Evolutionary conservation across 2,113 vertebrate genomes (phyloP).

Genomic region (Brachyistius frenatus): DNA sequence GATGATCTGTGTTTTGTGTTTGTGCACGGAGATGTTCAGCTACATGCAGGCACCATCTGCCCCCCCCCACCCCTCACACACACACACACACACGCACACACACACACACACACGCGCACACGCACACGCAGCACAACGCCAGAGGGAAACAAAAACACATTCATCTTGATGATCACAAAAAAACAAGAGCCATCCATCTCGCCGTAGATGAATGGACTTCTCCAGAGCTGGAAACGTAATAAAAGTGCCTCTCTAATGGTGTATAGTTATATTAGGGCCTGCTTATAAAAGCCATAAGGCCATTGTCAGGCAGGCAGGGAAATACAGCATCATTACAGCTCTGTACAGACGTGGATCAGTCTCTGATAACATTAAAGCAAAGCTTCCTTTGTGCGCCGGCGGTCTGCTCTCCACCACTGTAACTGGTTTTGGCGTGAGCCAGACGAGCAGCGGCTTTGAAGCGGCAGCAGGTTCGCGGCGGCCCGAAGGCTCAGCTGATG

Average conservation of each 20-base stretch:
- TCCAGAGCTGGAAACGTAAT: conserved; percentile 74
- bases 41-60: no score
- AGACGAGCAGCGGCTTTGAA: conserved; percentile 89
- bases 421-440: conserved; percentile 90
- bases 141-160: conserved; percentile 47
- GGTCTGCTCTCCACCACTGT: conserved; percentile 86
- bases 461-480: conserved; percentile 51
- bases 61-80: no score
- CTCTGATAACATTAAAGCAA: conserved; percentile 91
- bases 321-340: conserved; percentile 67
- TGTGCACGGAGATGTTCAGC: no score
- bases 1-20: no score
- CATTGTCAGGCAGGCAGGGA: conserved; percentile 49
- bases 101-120: no score
- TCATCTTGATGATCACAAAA: conserved; percentile 67
- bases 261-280: conserved; percentile 66
- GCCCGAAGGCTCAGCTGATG: no score
- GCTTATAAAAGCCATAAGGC: conserved; percentile 73
- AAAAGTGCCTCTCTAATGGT: conserved; percentile 72
- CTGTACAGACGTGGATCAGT: conserved; percentile 75
- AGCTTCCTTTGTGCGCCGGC: conserved; percentile 87
- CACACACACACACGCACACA: no score
- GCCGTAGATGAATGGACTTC: conserved; percentile 66
- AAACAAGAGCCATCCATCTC: conserved; percentile 66
- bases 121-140: not conserved